These are phyloP conservation scores for Mormyrus iriodes DNA, from an alignment of 2,113 vertebrate species.

Conservation along the genomic window DNA sequence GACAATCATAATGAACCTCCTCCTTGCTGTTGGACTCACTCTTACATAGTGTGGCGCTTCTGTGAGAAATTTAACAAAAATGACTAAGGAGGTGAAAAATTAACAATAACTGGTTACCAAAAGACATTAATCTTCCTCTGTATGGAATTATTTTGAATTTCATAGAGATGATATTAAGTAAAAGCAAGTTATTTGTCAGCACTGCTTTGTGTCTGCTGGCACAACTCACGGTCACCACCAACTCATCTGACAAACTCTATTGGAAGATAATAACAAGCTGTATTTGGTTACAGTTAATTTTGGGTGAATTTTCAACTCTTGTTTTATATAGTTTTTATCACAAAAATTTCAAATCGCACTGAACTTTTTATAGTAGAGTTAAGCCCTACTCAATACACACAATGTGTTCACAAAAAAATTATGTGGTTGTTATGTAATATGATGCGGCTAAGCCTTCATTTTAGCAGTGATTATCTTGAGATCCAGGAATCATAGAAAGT, in stretches of 20 bases:
- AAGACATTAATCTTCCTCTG: background rate
- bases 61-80: background rate
- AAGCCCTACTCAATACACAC: background rate
- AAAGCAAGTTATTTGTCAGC: background rate
- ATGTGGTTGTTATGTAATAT: background rate
- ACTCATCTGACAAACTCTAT: background rate
- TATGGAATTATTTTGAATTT: background rate
- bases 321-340: background rate
- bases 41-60: background rate
- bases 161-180: background rate
- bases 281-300: background rate
- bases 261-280: background rate
- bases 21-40: background rate
- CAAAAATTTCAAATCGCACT: background rate
- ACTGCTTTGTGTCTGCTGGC: background rate
- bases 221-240: background rate
- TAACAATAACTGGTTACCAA: background rate
- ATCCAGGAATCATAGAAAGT: background rate
- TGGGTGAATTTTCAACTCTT: background rate
- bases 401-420: background rate
- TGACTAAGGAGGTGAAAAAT: background rate
- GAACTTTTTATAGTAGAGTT: background rate
- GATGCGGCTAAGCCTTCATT: background rate
- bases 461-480: background rate
- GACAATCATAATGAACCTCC: background rate